Conservation (phyloP, 1,140 invertebrate species). For the Aphis craccivora region DNA sequence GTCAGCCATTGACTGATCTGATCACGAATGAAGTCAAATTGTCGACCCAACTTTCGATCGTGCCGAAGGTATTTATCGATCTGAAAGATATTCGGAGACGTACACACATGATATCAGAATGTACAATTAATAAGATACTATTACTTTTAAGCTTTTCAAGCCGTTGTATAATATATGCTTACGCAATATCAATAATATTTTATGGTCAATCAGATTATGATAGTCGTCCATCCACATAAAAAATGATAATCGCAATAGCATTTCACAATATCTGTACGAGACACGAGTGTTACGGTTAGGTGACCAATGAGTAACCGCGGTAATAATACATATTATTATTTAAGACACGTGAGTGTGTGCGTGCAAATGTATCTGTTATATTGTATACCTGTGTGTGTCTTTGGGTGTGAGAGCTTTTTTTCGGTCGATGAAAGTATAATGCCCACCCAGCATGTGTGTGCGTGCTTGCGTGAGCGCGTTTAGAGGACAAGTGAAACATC, state of each 20-base stretch:
- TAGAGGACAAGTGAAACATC: not conserved
- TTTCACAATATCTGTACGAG: not conserved
- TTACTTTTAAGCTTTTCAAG: not conserved
- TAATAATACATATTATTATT: not conserved
- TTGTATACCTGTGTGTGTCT: not conserved
- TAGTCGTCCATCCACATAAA: not conserved
- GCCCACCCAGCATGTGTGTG: not conserved
- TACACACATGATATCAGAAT: too few relatives aligned
- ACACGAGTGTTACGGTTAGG: not conserved
- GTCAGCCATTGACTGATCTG: too few relatives aligned
- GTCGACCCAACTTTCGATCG: too few relatives aligned
- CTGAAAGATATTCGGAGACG: too few relatives aligned
- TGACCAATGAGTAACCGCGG: not conserved
- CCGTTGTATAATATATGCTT: not conserved
- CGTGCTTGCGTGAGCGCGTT: not conserved
- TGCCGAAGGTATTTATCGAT: too few relatives aligned
- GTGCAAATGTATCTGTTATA: not conserved
- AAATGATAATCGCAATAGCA: not conserved
- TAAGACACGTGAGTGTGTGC: not conserved
- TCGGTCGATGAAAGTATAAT: constrained; percentile 4
- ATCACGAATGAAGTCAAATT: too few relatives aligned
- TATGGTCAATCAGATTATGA: not conserved
- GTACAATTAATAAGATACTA: not conserved
- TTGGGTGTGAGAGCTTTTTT: not conserved
- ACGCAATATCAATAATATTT: too few relatives aligned